Evolutionary conservation across 2,113 vertebrate species (phyloP).

Genomic region (Chroicocephalus ridibundus): DNA sequence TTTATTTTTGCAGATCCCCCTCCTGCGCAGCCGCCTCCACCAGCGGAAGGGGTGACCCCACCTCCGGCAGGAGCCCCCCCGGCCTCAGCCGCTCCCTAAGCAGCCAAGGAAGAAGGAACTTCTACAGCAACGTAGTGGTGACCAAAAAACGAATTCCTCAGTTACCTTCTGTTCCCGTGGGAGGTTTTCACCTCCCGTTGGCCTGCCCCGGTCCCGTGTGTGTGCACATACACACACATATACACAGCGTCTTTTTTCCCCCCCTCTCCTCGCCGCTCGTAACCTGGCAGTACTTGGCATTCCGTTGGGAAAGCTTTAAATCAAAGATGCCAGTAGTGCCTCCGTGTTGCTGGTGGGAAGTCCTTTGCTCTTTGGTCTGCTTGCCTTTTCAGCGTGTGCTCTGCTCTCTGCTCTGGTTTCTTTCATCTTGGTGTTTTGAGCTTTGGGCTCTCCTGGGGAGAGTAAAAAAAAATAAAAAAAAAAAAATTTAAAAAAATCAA

Average conservation of each 20-base stretch:
- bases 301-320: not conserved
- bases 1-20: constrained; percentile 63
- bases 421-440: constrained; percentile 32
- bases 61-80: constrained; percentile 78
- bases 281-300: not conserved
- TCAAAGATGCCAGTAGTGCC: not conserved
- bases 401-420: not conserved
- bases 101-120: not conserved
- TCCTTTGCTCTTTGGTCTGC: not conserved
- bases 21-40: constrained; percentile 56
- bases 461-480: not conserved
- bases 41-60: constrained; percentile 81
- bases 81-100: constrained; percentile 72
- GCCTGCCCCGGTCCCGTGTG: not conserved
- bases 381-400: not conserved
- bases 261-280: not conserved
- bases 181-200: not conserved
- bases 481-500: not conserved
- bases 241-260: accelerated
- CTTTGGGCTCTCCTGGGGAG: not conserved
- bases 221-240: not conserved
- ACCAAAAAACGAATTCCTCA: constrained; percentile 51
- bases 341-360: not conserved
- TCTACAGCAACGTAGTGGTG: constrained; percentile 46
- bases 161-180: constrained; percentile 28